Conservation (phyloP, 1,140 invertebrate genomes). For the Acarapis woodi region DNA sequence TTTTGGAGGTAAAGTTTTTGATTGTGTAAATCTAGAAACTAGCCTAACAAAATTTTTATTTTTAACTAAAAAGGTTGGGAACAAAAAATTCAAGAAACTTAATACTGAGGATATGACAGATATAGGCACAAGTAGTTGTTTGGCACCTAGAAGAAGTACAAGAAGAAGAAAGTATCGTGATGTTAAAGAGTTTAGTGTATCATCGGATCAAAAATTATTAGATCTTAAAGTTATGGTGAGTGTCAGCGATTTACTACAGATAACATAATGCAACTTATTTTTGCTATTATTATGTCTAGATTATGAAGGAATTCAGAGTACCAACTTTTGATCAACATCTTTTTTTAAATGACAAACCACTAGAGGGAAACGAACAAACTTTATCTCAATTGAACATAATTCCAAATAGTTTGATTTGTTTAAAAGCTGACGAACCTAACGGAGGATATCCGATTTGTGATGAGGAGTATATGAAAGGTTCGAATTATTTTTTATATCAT, state of each 20-base stretch:
- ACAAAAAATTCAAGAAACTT: background rate
- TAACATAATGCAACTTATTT: too few species aligned
- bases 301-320: constrained; percentile 22
- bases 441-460: too few species aligned
- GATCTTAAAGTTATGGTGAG: constrained; percentile 18
- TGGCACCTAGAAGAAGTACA: constrained; percentile 15
- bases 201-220: constrained; percentile 17
- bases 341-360: constrained; percentile 16
- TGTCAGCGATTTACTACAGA: background rate
- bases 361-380: constrained; percentile 18
- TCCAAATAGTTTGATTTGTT: constrained; percentile 19
- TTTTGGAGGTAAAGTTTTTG: background rate
- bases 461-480: too few species aligned
- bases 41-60: background rate
- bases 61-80: background rate
- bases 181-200: constrained; percentile 19
- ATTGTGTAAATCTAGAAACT: background rate
- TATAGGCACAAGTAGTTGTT: background rate
- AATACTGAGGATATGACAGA: background rate
- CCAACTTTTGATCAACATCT: constrained; percentile 24
- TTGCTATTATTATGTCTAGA: too few species aligned
- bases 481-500: too few species aligned
- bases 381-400: constrained; percentile 18
- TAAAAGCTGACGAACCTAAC: too few species aligned
- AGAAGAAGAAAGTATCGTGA: constrained; percentile 18